Base-by-base conservation (phyloP, 2,888 invertebrate species). In the Megaustenia siamemsis region DNA sequence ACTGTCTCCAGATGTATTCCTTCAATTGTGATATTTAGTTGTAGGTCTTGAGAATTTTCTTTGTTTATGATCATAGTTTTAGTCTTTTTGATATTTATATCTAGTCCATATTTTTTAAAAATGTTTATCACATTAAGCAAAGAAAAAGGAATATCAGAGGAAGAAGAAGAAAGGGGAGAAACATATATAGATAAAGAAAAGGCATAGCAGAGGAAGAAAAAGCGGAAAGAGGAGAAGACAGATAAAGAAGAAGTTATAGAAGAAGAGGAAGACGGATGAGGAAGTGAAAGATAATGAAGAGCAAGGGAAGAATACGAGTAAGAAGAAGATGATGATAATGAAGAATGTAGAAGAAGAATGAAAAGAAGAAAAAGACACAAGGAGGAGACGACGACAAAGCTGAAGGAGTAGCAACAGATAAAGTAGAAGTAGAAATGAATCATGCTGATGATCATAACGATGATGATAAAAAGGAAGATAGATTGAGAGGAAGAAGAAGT, bases 211-310 rank as follows among this genome's bases (percentile, higher is more conserved):
- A 35, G 38, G n/a, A 18, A 71, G 43, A 71, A n/a, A 40, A 15
- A 71, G 71, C 28, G 43, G 43, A 12, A 75, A 28, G 43, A 10
- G 28, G 43, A 75, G 43, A 75, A 35, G 35, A 18, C 28, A 38
- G 38, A 35, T 8, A 35, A 69, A 38, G 35, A 35, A 38, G 32
- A 69, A 38, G 35, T n/a, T n/a, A n/a, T n/a, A n/a, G n/a, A n/a
- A n/a, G n/a, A n/a, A n/a, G n/a, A n/a, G n/a, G n/a, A n/a, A 69
- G 71, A 32, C 28, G 71, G 71, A 69, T n/a, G 35, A 32, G 38
- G 12, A 18, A 69, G 32, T 8, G 12, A 38, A 38, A 69, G 71
- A 32, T 21, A 38, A 38, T 8, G 12, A n/a, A n/a, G n/a, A n/a
- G 21, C n/a, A n/a, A n/a, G n/a, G n/a, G n/a, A n/a, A n/a, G n/a